Percentiles rank a stretch among this genome's conserved stretches.
Evolutionary conservation across 2,113 vertebrate genomes (phyloP).

Genomic region (Prionailurus viverrinus): DNA sequence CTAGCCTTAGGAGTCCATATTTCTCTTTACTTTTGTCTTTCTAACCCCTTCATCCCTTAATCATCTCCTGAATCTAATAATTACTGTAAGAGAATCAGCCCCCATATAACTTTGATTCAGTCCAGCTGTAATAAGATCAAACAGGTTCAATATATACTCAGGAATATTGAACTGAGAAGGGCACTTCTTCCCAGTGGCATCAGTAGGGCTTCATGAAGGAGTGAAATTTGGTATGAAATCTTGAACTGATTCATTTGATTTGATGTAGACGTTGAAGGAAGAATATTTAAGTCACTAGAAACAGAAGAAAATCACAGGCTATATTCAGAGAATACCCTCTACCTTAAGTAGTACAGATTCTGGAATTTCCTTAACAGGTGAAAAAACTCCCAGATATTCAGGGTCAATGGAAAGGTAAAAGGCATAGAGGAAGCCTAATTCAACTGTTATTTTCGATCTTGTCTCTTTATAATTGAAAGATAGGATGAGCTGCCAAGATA

Average conservation of each 20-base stretch:
- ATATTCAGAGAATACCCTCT: neutral
- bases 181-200: neutral
- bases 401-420: neutral
- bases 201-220: neutral
- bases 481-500: neutral
- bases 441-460: neutral
- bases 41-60: neutral
- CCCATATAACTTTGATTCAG: neutral
- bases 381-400: neutral
- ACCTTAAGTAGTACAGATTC: neutral
- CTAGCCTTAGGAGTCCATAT: neutral
- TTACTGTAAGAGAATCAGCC: neutral
- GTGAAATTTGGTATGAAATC: neutral
- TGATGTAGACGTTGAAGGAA: neutral
- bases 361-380: neutral
- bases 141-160: neutral
- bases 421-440: neutral
- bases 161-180: neutral
- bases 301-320: neutral
- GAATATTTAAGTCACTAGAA: neutral
- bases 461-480: neutral
- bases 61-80: neutral
- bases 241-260: neutral
- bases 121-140: neutral
- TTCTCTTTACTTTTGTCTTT: neutral